phyloP scores from a whole-genome alignment of 2,888 invertebrate species.

The Halocaridina rubra region DNA sequence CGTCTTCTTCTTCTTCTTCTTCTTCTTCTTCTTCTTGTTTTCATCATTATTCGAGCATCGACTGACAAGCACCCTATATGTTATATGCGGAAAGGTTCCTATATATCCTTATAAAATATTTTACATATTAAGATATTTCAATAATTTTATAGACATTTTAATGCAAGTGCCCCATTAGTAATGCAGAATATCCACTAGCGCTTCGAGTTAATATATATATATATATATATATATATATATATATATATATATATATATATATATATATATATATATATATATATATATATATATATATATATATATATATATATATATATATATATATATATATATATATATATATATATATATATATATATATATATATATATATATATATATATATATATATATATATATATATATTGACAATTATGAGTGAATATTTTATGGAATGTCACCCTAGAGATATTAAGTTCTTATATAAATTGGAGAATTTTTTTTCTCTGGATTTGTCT shows the following conservation, averaged over 20 bases:
- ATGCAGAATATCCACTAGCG: background rate
- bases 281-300: too few species aligned
- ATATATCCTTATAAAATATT: too few species aligned
- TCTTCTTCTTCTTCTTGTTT: too few species aligned
- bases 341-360: constrained; percentile 1
- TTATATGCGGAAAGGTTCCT: too few species aligned
- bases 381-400: constrained; percentile 17
- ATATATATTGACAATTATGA: background rate
- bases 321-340: background rate
- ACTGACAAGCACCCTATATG: too few species aligned
- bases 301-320: background rate
- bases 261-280: too few species aligned
- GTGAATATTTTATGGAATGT: background rate
- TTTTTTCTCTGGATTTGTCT: background rate
- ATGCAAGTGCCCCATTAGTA: background rate
- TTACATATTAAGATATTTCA: background rate
- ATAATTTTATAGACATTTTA: background rate
- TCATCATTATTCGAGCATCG: too few species aligned
- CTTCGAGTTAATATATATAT: background rate
- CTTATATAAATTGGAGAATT: background rate
- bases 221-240: background rate
- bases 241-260: too few species aligned
- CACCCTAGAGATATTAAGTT: background rate
- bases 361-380: constrained; percentile 11
- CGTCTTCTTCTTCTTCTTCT: too few species aligned